Base-by-base conservation (phyloP, 2,888 invertebrate genomes). In the Mylabris sibirica region DNA sequence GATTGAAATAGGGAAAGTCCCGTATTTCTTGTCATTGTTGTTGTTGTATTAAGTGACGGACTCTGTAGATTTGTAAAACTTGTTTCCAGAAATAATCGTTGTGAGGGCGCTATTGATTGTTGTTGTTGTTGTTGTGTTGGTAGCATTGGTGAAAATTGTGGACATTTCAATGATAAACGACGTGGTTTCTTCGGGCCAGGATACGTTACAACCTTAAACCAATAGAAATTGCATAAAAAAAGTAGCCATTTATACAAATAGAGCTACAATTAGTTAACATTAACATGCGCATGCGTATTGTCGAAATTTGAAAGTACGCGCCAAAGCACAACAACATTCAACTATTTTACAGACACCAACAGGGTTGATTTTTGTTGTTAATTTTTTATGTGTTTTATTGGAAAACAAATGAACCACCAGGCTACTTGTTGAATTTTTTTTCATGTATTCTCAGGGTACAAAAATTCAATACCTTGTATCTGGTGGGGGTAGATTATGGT, bases 171-270 rank as follows among this genome's bases (percentile, higher is more conserved):
- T 14, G 53, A 53, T 0, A 53, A 8, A 53, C 92, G 88, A 81
- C 92, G 92, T 12, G 94, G 94, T 84, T 94, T 94, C 71, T 91
- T 89, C 72, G 94, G 93, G 62, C 94, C 94, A 82, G 92, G 88
- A 78, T 92, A 90, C 73, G 91, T 91, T 90, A 92, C 89, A 90
- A 92, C 92, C 92, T 92, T 73, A 9, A 75, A 77, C 44, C 22
- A 30, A 57, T 11, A 17, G 35, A 3, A 64, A 63, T 34, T 14
- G 9, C 5, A 44, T n/a, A n/a, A n/a, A n/a, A n/a, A n/a, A n/a
- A n/a, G n/a, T n/a, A n/a, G n/a, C 17, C n/a, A 17, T n/a, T 22
- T 38, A 14, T 30, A 30, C 30, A 4, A 8, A 30, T 30, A 38
- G 59, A 9, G n/a, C 35, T 14, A 30, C 60, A 4, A n/a, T 30